phyloP scores from a whole-genome alignment of 2,888 invertebrate species.

The Chrysotoxum bicinctum region DNA sequence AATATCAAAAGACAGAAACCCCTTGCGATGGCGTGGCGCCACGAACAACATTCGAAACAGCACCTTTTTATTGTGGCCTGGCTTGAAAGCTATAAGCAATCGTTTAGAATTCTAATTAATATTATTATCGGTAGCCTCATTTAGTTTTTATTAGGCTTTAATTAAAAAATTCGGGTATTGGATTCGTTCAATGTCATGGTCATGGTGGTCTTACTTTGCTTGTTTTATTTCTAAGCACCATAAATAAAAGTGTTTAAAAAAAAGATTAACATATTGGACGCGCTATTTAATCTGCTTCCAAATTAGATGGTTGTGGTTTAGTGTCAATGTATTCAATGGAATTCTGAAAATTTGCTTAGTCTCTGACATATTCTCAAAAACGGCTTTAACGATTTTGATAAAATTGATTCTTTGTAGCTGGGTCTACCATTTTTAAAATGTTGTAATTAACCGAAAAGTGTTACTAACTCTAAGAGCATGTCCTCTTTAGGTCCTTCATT shows the following conservation, averaged over 20 bases:
- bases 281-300: too few relatives aligned
- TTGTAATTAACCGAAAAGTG: too few relatives aligned
- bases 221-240: neutral
- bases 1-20: neutral
- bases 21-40: too few relatives aligned
- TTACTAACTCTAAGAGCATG: too few relatives aligned
- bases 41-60: neutral
- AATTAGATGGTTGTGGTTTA: too few relatives aligned
- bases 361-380: too few relatives aligned
- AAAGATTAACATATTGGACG: neutral
- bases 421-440: too few relatives aligned
- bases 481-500: too few relatives aligned
- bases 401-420: too few relatives aligned
- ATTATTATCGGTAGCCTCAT: constrained; percentile 14
- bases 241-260: neutral
- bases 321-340: too few relatives aligned
- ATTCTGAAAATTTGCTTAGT: too few relatives aligned
- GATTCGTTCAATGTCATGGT: constrained; percentile 3
- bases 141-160: constrained; percentile 46
- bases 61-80: neutral
- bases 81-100: neutral
- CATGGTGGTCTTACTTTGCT: neutral
- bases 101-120: constrained; percentile 5
- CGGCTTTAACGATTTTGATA: too few relatives aligned
- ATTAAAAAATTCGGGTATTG: constrained; percentile 18